Conservation (phyloP, 2,888 invertebrate species). For the Peribatodes rhomboidaria region DNA sequence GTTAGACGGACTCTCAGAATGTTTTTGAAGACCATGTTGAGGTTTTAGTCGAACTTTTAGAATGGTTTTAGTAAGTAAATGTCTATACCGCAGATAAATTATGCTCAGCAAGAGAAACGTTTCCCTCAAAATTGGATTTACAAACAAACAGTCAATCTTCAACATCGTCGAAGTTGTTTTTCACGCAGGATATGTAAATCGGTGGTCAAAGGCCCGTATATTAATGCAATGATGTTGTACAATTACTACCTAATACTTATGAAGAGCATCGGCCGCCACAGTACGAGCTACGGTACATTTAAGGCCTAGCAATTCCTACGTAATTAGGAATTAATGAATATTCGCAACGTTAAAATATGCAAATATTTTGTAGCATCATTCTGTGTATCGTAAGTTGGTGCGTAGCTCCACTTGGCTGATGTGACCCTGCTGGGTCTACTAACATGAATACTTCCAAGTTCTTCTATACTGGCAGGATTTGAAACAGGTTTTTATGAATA, state of each 20-base stretch:
- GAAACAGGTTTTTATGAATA: too few species aligned
- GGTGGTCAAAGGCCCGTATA: slow-evolving; percentile 30
- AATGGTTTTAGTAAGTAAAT: too few species aligned
- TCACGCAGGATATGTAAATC: slow-evolving; percentile 24
- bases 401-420: not conserved
- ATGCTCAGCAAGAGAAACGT: too few species aligned
- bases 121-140: too few species aligned
- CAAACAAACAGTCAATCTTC: slow-evolving; percentile 17
- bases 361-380: not conserved
- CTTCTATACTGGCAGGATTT: too few species aligned
- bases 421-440: not conserved
- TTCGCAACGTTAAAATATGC: not conserved
- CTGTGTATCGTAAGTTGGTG: not conserved
- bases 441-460: too few species aligned
- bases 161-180: not conserved
- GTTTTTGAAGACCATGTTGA: too few species aligned
- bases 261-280: not conserved
- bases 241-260: not conserved
- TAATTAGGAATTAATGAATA: slow-evolving; percentile 9
- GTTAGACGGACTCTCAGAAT: too few species aligned
- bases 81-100: too few species aligned
- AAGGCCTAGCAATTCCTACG: too few species aligned
- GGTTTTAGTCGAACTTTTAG: too few species aligned
- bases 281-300: not conserved
- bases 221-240: slow-evolving; percentile 23